Conservation (phyloP, 2,888 invertebrate species). For the Meiosimyza decipiens region DNA sequence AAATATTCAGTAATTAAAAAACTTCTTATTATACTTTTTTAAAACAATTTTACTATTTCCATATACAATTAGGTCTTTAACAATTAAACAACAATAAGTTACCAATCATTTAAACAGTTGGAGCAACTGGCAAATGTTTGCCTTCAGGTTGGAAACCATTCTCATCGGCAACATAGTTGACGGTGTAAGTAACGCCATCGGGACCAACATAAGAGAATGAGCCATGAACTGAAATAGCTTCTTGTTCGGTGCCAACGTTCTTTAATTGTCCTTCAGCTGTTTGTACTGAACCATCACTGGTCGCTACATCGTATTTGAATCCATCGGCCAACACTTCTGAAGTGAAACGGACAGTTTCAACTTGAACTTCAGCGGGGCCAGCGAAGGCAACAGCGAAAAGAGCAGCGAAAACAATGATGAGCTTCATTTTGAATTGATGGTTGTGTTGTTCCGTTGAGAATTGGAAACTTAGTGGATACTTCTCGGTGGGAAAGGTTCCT, state of each 20-base stretch:
- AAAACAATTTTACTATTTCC: no score
- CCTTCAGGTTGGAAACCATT: slow-evolving; percentile 64
- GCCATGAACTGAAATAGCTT: slow-evolving; percentile 50
- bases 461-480: background rate
- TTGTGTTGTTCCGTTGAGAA: slow-evolving; percentile 1
- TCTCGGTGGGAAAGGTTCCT: background rate
- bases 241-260: slow-evolving; percentile 69
- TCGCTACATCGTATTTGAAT: slow-evolving; percentile 67
- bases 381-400: slow-evolving; percentile 54
- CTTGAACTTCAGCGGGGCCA: slow-evolving; percentile 65
- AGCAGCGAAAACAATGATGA: slow-evolving; percentile 56
- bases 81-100: background rate
- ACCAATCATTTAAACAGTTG: background rate
- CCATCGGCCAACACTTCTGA: slow-evolving; percentile 61
- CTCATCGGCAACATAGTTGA: no score
- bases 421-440: slow-evolving; percentile 54
- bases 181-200: no score
- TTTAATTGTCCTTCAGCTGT: slow-evolving; percentile 68
- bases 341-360: slow-evolving; percentile 71
- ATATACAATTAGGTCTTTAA: background rate
- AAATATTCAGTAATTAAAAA: no score
- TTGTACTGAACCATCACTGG: slow-evolving; percentile 66
- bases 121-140: slow-evolving; percentile 63
- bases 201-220: no score
- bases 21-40: no score